phyloP scores from a whole-genome alignment of 1,140 invertebrate genomes.

The Drosophila lowei region DNA sequence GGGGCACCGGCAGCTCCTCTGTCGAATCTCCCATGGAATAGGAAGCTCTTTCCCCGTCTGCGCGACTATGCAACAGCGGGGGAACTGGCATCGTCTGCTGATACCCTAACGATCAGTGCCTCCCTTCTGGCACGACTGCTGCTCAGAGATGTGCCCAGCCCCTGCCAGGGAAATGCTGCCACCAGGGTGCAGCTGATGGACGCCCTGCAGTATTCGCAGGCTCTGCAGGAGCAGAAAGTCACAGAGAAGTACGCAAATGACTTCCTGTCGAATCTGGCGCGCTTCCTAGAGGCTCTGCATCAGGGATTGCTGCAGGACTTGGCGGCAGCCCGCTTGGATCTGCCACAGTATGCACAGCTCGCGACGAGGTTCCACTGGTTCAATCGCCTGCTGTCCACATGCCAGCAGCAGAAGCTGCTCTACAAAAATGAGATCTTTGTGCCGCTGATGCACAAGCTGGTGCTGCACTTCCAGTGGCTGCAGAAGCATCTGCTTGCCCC shows the following conservation, averaged over 20 bases:
- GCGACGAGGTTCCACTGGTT: constrained; percentile 65
- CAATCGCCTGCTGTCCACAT: constrained; percentile 61
- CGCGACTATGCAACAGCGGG: constrained; percentile 53
- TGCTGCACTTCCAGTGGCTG: constrained; percentile 81
- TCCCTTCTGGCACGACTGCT: constrained; percentile 50
- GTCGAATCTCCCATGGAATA: constrained; percentile 71
- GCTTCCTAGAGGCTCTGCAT: constrained; percentile 46
- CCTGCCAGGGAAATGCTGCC: constrained; percentile 1
- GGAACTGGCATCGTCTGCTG: not conserved
- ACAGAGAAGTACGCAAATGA: constrained; percentile 65
- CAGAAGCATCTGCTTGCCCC: constrained; percentile 61
- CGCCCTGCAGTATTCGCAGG: constrained; percentile 75
- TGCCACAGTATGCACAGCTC: constrained; percentile 45
- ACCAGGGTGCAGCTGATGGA: constrained; percentile 31
- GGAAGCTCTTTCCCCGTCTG: constrained; percentile 64
- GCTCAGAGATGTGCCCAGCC: constrained; percentile 41
- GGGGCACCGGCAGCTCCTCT: not conserved
- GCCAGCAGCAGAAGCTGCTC: constrained; percentile 57
- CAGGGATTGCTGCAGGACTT: constrained; percentile 30
- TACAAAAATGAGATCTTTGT: constrained; percentile 58
- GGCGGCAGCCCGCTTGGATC: constrained; percentile 22
- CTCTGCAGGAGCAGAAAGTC: constrained; percentile 37
- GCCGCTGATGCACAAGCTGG: constrained; percentile 71
- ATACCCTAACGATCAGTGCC: constrained; percentile 52
- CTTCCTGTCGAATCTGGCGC: constrained; percentile 47